Base-by-base conservation (phyloP, 1,140 invertebrate species). In the Microplitis mediator region DNA sequence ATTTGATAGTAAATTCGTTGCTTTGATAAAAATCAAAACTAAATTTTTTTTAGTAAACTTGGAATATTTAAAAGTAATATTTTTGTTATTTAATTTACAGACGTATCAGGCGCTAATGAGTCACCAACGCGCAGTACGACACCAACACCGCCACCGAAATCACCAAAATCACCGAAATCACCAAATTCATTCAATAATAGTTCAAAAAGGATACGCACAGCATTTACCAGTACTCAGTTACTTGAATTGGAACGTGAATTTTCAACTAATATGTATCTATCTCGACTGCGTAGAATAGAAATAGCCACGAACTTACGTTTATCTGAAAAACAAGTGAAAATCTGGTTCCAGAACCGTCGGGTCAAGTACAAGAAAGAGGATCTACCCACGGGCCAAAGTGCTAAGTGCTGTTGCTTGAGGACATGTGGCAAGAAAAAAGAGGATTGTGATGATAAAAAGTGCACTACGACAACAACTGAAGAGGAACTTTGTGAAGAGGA, bases 281-380 rank as follows among this genome's bases (percentile, higher is more conserved):
- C 95, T 0, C 89, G 96, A 35, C 88, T 97, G 39, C 88, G 96
- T 52, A 88, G 96, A 72, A 97, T 98, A 75, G 96, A 98, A 83
- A 96, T 98, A 64, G 97, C 97, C 0, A 96, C 95, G 4, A 92
- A 94, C 76, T 85, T 98, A 64, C 91, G 93, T 31, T 84, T 98
- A 0, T 96, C 95, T 0, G 96, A 98, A 86, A 98, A 98, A 82
- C 96, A 97, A 87, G 95, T 97, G 52, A 97, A 96, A 85, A 97
- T 97, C 68, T 98, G 96, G 96, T 95, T 97, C 81, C 95, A 97
- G 84, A 97, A 97, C 81, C 89, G 93, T 11, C 89, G 96, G 3
- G 96, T 97, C 3, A 97, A 97, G 81, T 91, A 95, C 82, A 97
- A 97, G 89, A 97, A 97, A 80, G 94, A 93, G 77, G 93, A 93